Conservation (phyloP, 1,140 invertebrate genomes). For the Camponotus vicinus region DNA sequence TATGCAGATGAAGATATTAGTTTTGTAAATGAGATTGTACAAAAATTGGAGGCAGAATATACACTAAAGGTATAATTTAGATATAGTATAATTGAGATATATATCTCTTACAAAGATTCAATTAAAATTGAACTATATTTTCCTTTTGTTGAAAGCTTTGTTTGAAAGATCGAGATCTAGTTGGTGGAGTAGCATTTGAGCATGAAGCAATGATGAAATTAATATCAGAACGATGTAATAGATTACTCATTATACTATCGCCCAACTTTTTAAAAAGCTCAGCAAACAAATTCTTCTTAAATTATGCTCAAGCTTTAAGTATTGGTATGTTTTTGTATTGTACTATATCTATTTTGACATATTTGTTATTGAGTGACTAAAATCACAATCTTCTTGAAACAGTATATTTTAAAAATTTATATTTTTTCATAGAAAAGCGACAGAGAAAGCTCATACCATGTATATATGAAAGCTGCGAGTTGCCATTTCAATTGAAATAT, state of each 20-base stretch:
- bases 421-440: slow-evolving; percentile 83
- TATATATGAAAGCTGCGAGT: slow-evolving; percentile 87
- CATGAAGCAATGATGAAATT: slow-evolving; percentile 90
- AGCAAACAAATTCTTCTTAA: slow-evolving; percentile 90
- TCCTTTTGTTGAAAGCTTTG: slow-evolving; percentile 86
- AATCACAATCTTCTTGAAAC: not conserved
- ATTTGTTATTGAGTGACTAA: not conserved
- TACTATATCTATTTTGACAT: slow-evolving; percentile 9
- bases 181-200: slow-evolving; percentile 89
- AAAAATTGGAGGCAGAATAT: slow-evolving; percentile 88
- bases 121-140: slow-evolving; percentile 62
- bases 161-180: slow-evolving; percentile 89
- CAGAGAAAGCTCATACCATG: slow-evolving; percentile 90
- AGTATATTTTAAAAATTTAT: not conserved
- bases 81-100: slow-evolving; percentile 15
- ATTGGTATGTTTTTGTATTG: slow-evolving; percentile 87
- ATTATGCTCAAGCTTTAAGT: slow-evolving; percentile 91
- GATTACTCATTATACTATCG: slow-evolving; percentile 91
- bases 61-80: slow-evolving; percentile 87
- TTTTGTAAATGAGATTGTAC: slow-evolving; percentile 88
- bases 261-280: slow-evolving; percentile 90
- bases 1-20: slow-evolving; percentile 90
- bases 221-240: slow-evolving; percentile 91
- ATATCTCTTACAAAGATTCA: not conserved
- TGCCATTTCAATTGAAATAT: slow-evolving; percentile 88